These are phyloP conservation scores for Chionoecetes opilio DNA, from an alignment of 1,140 invertebrate species.

Conservation along the genomic window DNA sequence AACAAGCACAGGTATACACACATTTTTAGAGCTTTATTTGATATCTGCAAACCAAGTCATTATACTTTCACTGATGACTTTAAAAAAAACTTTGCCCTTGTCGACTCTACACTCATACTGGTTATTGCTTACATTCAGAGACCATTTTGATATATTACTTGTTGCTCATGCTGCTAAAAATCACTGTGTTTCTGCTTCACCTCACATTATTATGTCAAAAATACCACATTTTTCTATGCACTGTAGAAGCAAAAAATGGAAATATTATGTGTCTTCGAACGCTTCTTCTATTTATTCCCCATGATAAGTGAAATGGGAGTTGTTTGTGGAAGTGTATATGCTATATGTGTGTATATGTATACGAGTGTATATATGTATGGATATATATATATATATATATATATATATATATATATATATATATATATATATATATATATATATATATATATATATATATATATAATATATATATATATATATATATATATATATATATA, in stretches of 20 bases:
- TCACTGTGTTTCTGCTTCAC: constrained; percentile 67
- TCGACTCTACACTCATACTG: background rate
- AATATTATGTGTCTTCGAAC: too few species aligned
- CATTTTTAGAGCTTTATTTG: constrained; percentile 34
- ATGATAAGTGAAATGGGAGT: background rate
- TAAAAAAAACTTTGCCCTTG: background rate
- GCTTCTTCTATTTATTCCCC: background rate
- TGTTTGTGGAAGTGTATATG: background rate
- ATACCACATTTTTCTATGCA: constrained; percentile 58
- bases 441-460: background rate
- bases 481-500: background rate
- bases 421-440: background rate
- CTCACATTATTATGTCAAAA: constrained; percentile 53
- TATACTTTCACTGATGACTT: background rate
- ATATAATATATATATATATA: background rate
- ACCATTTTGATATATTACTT: background rate
- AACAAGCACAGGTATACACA: constrained; percentile 59
- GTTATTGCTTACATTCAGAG: constrained; percentile 61
- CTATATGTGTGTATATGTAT: too few species aligned
- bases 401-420: background rate
- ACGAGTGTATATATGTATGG: too few species aligned
- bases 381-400: background rate
- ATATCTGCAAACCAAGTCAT: background rate
- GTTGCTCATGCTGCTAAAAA: background rate
- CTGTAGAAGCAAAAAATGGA: constrained; percentile 58